Base-by-base conservation (phyloP, 2,113 vertebrate genomes). In the Heloderma charlesbogerti region DNA sequence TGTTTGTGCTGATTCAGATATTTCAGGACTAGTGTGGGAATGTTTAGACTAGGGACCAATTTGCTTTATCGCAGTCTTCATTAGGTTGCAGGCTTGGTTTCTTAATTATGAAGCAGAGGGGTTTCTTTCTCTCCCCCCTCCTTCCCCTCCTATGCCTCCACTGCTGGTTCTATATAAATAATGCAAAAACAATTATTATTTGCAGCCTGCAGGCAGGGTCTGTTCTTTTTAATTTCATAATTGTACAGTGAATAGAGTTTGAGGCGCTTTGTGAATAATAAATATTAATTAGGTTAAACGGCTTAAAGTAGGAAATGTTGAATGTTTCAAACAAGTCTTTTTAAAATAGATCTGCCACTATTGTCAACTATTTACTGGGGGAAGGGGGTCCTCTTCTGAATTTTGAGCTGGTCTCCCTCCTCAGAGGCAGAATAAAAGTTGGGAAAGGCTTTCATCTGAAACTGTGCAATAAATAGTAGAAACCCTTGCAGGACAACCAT, bases 11-110 rank as follows among this genome's bases (percentile, higher is more conserved):
- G 75, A 90, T 90, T 86, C 75, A 57, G 89, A 90, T 71, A 71
- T 90, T 86, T 69, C 84, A 80, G 29, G 75, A 37, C 84, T 71
- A 79, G 83, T 78, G 75, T 90, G 89, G 84, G 89, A 90, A 90
- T 86, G 75, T 90, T 90, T 90, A 90, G 75, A 79, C 60, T 90
- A 90, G 89, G 60, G 66, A 86, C 84, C 89, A 80, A 90, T 90
- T 90, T 90, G 75, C 84, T 86, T 86, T 78, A 90, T 90, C 89
- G 69, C 63, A 86, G 84, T 77, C 74, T 71, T 90, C 45, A 80
- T 90, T 90, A 90, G 84, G 75, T 63, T 60, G 63, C 27, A 57
- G 48, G 60, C 48, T 60, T 71, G 45, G 63, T 74, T 90, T 86
- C 84, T 86, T 90, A 86, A 90, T 60, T 90, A 86, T 80, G 89